These are phyloP conservation scores for Acanthis flammea DNA, from an alignment of 2,797 vertebrate species.

Conservation along the genomic window DNA sequence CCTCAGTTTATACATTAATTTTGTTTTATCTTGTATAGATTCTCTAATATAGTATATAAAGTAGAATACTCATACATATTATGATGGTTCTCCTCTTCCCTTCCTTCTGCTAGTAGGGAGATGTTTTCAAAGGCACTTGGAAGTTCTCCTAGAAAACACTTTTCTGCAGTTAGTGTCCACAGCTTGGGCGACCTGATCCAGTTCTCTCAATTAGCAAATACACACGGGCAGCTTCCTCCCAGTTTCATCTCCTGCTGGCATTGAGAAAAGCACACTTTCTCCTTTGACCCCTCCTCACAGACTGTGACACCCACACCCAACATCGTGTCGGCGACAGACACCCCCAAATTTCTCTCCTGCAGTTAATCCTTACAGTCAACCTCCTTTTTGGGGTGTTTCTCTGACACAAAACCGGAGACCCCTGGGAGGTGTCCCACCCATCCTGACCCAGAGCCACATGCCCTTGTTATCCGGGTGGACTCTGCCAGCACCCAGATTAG, in stretches of 20 bases:
- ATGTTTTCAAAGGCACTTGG: neutral
- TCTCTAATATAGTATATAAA: neutral
- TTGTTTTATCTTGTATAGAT: neutral
- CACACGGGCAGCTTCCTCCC: neutral
- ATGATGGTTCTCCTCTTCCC: neutral
- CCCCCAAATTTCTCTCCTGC: neutral
- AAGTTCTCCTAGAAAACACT: neutral
- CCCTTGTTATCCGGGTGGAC: neutral
- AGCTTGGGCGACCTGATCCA: neutral
- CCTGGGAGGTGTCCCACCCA: accelerated
- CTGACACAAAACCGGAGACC: accelerated
- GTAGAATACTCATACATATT: neutral
- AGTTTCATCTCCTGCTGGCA: neutral
- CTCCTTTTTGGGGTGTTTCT: neutral
- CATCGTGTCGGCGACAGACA: accelerated
- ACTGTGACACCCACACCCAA: neutral
- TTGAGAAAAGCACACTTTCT: neutral
- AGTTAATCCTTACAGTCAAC: neutral
- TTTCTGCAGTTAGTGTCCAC: neutral
- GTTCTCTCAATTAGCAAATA: neutral
- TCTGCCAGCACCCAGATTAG: conserved; percentile 6
- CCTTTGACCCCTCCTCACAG: neutral
- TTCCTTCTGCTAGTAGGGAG: neutral
- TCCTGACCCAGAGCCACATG: neutral
- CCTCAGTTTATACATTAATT: neutral